A percentile compares a stretch with the other conserved stretches of the same genome.
phyloP scores from a whole-genome alignment of 64 coral and sea anemone genomes.

The Porites australiensis region DNA sequence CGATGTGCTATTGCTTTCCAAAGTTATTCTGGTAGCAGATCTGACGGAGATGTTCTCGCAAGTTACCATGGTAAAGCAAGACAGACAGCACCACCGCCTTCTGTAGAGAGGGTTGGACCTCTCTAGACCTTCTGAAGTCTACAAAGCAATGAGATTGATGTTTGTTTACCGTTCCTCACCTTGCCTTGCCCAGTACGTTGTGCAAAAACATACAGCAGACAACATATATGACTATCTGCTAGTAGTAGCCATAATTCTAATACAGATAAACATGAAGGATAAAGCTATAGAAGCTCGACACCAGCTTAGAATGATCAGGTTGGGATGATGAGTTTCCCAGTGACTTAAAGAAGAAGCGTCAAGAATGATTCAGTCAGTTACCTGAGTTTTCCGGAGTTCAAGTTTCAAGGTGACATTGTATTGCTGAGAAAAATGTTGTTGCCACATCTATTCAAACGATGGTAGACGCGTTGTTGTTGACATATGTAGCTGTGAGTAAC shows the following conservation, averaged over 20 bases:
- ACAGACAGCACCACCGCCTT: conserved; percentile 50
- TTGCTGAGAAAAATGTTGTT: not conserved
- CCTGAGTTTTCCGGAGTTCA: conserved; percentile 11
- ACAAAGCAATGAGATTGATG: conserved; percentile 46
- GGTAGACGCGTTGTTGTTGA: conserved; percentile 23
- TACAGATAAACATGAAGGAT: conserved; percentile 63
- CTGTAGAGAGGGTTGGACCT: conserved; percentile 57
- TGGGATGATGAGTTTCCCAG: conserved; percentile 45
- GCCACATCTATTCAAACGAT: not conserved
- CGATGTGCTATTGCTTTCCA: conserved; percentile 46
- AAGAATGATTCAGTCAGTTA: conserved; percentile 31
- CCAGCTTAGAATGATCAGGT: not conserved
- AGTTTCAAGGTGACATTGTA: not conserved
- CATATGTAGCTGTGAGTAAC: conserved; percentile 65
- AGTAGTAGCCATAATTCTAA: conserved; percentile 27
- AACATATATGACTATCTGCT: not conserved
- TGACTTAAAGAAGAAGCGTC: not conserved
- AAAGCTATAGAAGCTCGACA: not conserved
- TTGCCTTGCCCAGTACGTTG: conserved; percentile 35
- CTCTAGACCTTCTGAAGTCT: conserved; percentile 31
- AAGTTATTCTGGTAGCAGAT: conserved; percentile 48
- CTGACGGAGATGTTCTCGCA: conserved; percentile 74
- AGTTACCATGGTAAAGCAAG: conserved; percentile 32
- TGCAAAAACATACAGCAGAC: conserved; percentile 19
- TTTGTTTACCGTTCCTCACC: conserved; percentile 48